Conservation (phyloP, 2,888 invertebrate species). For the Lamellibrachia satsuma region DNA sequence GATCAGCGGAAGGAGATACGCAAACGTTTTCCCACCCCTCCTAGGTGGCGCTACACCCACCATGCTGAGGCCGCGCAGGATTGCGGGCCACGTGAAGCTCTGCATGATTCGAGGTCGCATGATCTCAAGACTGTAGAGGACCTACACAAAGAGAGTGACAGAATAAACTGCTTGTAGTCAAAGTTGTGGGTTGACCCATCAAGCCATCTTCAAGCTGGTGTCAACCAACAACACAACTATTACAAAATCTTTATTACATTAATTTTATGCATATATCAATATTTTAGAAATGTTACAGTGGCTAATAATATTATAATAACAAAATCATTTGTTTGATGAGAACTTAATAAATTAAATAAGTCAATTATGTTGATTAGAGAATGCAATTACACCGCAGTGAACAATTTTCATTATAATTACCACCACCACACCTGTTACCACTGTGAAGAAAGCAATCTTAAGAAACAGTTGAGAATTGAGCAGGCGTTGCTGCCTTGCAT, state of each 20-base stretch:
- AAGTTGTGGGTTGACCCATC: background rate
- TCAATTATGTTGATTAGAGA: background rate
- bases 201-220: background rate
- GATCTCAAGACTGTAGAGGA: background rate
- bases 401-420: too few relatives aligned
- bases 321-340: background rate
- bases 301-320: too few relatives aligned
- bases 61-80: slow-evolving; percentile 74
- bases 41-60: slow-evolving; percentile 70
- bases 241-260: background rate
- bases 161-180: background rate
- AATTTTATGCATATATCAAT: background rate
- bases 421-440: background rate
- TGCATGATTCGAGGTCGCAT: slow-evolving; percentile 68
- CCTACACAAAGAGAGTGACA: background rate
- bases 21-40: slow-evolving; percentile 70
- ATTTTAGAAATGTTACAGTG: too few relatives aligned
- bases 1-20: slow-evolving; percentile 76
- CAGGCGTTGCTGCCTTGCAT: background rate
- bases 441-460: background rate
- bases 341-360: background rate
- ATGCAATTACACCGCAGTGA: too few relatives aligned
- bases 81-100: slow-evolving; percentile 77
- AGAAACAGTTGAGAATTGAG: background rate
- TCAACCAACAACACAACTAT: background rate